Percentiles rank a stretch among this genome's conserved stretches.
phyloP scores from a whole-genome alignment of 2,113 vertebrate genomes.

The Ictalurus furcatus region DNA sequence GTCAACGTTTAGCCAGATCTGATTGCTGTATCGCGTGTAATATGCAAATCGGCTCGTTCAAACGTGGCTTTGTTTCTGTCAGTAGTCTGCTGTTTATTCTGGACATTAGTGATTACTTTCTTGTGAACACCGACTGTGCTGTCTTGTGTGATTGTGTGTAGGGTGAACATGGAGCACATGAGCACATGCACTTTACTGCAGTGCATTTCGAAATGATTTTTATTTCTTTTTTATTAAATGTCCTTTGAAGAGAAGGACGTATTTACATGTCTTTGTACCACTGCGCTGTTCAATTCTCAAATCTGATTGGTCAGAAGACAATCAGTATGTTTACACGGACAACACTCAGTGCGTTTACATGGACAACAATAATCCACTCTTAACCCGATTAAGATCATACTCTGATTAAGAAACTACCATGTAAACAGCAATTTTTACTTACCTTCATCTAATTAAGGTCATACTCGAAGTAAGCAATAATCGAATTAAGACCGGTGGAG shows the following conservation, averaged over 20 bases:
- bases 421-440: too few relatives aligned
- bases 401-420: too few relatives aligned
- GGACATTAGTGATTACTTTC: not conserved
- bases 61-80: not conserved
- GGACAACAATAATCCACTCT: too few relatives aligned
- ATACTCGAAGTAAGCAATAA: too few relatives aligned
- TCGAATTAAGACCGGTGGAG: too few relatives aligned
- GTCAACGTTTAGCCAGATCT: not conserved
- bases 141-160: not conserved
- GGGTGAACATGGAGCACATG: not conserved
- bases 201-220: not conserved
- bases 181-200: not conserved
- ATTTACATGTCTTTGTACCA: not conserved
- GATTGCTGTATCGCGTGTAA: not conserved
- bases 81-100: not conserved
- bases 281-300: not conserved
- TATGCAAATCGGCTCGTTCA: not conserved
- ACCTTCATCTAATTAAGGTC: too few relatives aligned
- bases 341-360: too few relatives aligned
- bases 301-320: not conserved
- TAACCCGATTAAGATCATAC: too few relatives aligned
- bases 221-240: not conserved
- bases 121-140: not conserved
- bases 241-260: not conserved
- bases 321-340: too few relatives aligned